Conservation (phyloP, 2,888 invertebrate genomes). For the Callinectes sapidus region DNA sequence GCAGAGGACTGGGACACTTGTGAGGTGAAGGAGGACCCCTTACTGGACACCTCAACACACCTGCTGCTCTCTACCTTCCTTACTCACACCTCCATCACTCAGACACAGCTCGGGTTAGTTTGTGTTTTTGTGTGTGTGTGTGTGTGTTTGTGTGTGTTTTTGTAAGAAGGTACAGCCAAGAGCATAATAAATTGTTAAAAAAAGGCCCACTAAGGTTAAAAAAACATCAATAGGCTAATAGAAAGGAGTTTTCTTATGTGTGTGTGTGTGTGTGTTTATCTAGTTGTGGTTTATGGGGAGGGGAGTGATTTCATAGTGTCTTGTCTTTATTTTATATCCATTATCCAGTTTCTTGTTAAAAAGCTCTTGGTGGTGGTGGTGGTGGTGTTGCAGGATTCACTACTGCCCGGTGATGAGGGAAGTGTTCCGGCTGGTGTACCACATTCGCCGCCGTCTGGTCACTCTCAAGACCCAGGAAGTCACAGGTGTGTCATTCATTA, state of each 20-base stretch:
- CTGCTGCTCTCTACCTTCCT: constrained; percentile 78
- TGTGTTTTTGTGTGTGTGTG: background rate
- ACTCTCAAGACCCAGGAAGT: constrained; percentile 62
- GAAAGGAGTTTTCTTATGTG: too few species aligned
- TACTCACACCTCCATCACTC: constrained; percentile 78
- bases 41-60: constrained; percentile 78
- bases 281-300: too few species aligned
- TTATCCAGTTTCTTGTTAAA: too few species aligned
- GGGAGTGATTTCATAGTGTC: too few species aligned
- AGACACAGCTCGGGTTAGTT: constrained; percentile 59
- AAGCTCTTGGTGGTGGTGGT: background rate
- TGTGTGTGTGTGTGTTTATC: too few species aligned
- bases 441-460: constrained; percentile 58
- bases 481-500: constrained; percentile 32
- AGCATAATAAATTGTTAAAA: too few species aligned
- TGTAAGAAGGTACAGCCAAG: too few species aligned
- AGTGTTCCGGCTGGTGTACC: constrained; percentile 63
- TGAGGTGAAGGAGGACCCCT: constrained; percentile 76
- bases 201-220: too few species aligned
- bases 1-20: constrained; percentile 79
- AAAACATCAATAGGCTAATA: too few species aligned
- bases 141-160: background rate
- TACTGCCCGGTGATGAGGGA: constrained; percentile 68
- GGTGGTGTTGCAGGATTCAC: constrained; percentile 53
- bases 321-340: too few species aligned